Percentiles rank a stretch among this genome's conserved stretches.
These are phyloP conservation scores for Cottoperca gobio DNA, from an alignment of 2,797 vertebrate genomes.

Conservation along the genomic window DNA sequence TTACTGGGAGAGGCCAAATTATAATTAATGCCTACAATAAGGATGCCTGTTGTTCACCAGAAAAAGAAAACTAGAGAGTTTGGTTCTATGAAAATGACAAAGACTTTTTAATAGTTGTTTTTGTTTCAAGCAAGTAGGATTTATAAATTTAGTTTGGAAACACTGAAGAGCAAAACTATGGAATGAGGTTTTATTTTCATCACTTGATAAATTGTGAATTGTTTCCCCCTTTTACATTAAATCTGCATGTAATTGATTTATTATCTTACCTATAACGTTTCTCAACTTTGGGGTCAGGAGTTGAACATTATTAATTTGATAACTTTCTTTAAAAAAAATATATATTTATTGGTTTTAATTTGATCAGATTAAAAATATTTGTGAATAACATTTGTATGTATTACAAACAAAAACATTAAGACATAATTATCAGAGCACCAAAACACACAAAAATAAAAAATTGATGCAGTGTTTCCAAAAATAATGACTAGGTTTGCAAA, in stretches of 20 bases:
- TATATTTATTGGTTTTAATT: no score
- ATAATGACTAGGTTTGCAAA: no score
- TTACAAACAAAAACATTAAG: no score
- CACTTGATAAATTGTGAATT: not conserved
- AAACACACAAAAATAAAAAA: no score
- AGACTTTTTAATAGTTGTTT: no score
- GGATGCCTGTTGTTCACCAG: not conserved
- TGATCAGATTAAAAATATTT: no score
- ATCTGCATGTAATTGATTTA: not conserved
- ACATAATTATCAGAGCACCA: no score
- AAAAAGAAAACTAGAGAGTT: constrained; percentile 13
- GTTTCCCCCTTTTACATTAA: no score
- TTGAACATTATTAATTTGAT: not conserved
- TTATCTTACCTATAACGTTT: not conserved
- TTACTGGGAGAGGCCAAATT: not conserved
- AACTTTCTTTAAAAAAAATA: no score
- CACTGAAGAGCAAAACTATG: not conserved
- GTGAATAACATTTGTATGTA: no score
- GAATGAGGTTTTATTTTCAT: no score
- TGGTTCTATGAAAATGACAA: not conserved
- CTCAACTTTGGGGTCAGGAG: not conserved
- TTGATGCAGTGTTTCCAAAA: no score
- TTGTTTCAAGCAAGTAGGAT: not conserved
- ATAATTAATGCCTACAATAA: not conserved
- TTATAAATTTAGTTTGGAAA: not conserved